Percentiles rank a stretch among this genome's conserved stretches.
Conservation (phyloP, 2,797 vertebrate genomes). For the Denticeps clupeoides region DNA sequence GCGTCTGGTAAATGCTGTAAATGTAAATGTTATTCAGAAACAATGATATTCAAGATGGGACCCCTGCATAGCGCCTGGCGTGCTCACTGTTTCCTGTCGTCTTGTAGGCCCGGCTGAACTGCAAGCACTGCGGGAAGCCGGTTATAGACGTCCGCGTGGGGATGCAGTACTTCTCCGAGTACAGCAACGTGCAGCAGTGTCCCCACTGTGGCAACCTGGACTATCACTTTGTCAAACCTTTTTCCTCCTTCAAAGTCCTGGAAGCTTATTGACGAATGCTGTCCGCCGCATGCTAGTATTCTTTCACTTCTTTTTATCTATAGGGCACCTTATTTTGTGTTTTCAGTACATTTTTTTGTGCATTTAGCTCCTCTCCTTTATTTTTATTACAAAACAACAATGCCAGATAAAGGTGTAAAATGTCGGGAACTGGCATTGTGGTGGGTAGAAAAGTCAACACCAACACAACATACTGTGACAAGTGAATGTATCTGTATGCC, state of each 20-base stretch:
- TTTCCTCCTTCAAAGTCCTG: conserved; percentile 97
- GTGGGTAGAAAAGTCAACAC: conserved; percentile 15
- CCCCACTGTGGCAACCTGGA: conserved; percentile 98
- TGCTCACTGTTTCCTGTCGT: not conserved
- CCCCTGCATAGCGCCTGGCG: too few relatives aligned
- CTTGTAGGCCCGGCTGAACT: conserved; percentile 90
- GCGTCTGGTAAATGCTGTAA: too few relatives aligned
- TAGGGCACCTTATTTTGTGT: conserved; percentile 63
- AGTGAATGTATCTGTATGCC: conserved; percentile 85
- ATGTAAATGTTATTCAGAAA: too few relatives aligned
- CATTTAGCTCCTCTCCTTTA: conserved; percentile 14
- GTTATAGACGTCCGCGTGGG: conserved; percentile 95
- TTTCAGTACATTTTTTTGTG: conserved; percentile 33
- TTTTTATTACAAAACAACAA: too few relatives aligned
- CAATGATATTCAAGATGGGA: too few relatives aligned
- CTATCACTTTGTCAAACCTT: conserved; percentile 99
- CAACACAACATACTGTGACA: conserved; percentile 61
- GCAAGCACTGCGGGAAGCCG: conserved; percentile 97
- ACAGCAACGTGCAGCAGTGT: conserved; percentile 98
- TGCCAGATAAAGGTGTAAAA: too few relatives aligned
- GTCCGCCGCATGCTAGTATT: conserved; percentile 76
- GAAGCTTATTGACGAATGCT: conserved; percentile 99
- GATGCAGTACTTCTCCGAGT: conserved; percentile 99
- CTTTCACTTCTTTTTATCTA: conserved; percentile 44
- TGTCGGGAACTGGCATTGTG: conserved; percentile 42